These are phyloP conservation scores for Gymnopithys bicolor DNA, from an alignment of 2,797 vertebrate genomes.

Conservation along the genomic window DNA sequence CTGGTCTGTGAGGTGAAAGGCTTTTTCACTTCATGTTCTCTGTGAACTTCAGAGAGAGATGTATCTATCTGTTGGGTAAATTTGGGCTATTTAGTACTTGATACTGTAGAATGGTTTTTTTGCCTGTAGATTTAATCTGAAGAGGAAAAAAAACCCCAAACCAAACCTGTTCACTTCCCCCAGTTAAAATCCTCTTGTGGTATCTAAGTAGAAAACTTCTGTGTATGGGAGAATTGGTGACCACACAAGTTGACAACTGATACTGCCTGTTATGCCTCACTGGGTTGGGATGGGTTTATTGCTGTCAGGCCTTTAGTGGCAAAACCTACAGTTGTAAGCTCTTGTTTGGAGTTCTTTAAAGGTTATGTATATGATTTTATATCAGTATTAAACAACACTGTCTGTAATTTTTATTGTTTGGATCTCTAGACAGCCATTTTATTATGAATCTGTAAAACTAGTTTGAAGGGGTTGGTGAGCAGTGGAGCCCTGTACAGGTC, in stretches of 20 bases:
- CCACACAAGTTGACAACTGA: background rate
- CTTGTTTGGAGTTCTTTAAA: background rate
- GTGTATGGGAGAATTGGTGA: background rate
- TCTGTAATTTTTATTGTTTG: background rate
- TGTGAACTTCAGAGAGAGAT: background rate
- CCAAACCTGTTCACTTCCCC: background rate
- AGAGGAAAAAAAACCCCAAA: background rate
- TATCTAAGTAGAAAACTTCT: background rate
- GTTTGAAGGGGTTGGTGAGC: background rate
- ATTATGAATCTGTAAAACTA: background rate
- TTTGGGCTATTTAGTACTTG: background rate
- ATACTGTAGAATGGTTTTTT: background rate
- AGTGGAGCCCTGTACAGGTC: background rate
- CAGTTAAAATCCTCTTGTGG: background rate
- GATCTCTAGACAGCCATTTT: background rate
- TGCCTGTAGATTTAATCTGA: background rate
- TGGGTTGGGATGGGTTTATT: background rate
- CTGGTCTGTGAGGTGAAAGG: background rate
- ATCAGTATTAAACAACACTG: background rate
- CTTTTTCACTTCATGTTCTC: background rate
- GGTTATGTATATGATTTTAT: background rate
- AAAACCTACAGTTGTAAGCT: background rate
- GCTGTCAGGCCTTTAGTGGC: background rate
- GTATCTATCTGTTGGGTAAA: background rate
- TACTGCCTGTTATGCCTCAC: background rate